Evolutionary conservation across 2,888 invertebrate genomes (phyloP).

Genomic region (Trisateles emortualis): DNA sequence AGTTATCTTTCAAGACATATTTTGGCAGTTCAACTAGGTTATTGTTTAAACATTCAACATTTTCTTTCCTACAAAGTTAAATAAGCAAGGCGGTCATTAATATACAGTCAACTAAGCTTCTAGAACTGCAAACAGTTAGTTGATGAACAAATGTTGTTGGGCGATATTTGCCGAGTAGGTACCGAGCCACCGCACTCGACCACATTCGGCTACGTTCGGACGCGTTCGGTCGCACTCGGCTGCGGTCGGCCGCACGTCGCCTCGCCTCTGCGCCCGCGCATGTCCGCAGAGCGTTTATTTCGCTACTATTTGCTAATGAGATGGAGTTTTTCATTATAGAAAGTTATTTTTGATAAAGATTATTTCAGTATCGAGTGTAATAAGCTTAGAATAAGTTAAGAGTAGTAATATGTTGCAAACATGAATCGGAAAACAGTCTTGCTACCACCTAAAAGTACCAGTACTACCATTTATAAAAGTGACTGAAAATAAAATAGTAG

Average conservation of each 20-base stretch:
- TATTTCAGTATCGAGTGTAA: no score
- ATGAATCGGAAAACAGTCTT: no score
- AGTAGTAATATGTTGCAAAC: no score
- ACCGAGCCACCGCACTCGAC: slow-evolving; percentile 24
- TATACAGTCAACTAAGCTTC: slow-evolving; percentile 31
- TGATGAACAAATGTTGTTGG: slow-evolving; percentile 27
- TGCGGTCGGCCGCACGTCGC: slow-evolving; percentile 40
- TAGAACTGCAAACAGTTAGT: slow-evolving; percentile 25
- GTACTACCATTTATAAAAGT: no score
- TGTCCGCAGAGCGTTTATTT: slow-evolving; percentile 29
- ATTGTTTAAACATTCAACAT: background rate
- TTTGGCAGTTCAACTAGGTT: no score
- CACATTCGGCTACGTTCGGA: slow-evolving; percentile 38
- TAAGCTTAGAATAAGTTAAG: no score
- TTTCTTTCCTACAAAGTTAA: slow-evolving; percentile 6
- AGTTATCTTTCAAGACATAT: no score
- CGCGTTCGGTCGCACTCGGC: slow-evolving; percentile 44
- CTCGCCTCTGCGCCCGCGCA: slow-evolving; percentile 42
- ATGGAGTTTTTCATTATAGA: slow-evolving; percentile 8
- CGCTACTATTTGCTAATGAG: slow-evolving; percentile 39
- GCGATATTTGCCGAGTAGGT: slow-evolving; percentile 25
- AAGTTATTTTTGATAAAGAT: slow-evolving; percentile 2
- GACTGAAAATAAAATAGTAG: no score
- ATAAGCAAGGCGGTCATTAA: slow-evolving; percentile 21
- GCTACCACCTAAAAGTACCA: no score